Percentiles rank a stretch among this genome's conserved stretches.
These are phyloP conservation scores for roundworm (Caenorhabditis elegans) DNA, from an alignment of 1,140 invertebrate species.

Conservation along the genomic window DNA sequence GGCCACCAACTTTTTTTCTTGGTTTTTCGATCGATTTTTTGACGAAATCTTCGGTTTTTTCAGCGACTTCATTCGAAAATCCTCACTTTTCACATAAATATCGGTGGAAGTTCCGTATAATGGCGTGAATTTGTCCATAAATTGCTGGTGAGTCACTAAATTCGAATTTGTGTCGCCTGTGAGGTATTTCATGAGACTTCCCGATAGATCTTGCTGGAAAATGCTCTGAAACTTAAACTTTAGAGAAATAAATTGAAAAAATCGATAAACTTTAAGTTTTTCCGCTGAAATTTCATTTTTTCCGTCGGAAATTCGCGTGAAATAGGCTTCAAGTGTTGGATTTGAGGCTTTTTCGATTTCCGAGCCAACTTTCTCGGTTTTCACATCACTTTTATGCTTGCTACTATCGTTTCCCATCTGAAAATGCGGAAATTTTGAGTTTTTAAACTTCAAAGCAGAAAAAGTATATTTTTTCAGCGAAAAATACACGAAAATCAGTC, in stretches of 20 bases:
- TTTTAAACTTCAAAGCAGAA: too few relatives aligned
- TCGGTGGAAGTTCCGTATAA: conserved; percentile 18
- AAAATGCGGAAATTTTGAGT: not conserved
- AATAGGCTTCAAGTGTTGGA: not conserved
- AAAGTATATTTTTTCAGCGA: too few relatives aligned
- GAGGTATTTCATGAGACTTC: not conserved
- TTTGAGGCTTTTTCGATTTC: not conserved
- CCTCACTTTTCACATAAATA: conserved; percentile 32
- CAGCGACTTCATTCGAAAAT: not conserved
- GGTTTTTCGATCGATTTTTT: too few relatives aligned
- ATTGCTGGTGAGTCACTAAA: not conserved
- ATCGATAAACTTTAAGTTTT: not conserved
- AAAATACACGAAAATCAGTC: too few relatives aligned
- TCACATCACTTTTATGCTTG: not conserved
- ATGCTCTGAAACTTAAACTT: not conserved
- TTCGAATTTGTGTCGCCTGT: not conserved
- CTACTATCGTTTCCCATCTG: conserved; percentile 28
- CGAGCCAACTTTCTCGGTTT: not conserved
- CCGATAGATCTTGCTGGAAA: not conserved
- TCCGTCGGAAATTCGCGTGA: not conserved
- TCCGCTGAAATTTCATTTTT: not conserved
- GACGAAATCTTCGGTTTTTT: too few relatives aligned
- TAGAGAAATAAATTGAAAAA: not conserved
- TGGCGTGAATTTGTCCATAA: not conserved
- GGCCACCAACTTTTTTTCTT: too few relatives aligned